Conservation (phyloP, 2,113 vertebrate species). For the Barnardius zonarius region DNA sequence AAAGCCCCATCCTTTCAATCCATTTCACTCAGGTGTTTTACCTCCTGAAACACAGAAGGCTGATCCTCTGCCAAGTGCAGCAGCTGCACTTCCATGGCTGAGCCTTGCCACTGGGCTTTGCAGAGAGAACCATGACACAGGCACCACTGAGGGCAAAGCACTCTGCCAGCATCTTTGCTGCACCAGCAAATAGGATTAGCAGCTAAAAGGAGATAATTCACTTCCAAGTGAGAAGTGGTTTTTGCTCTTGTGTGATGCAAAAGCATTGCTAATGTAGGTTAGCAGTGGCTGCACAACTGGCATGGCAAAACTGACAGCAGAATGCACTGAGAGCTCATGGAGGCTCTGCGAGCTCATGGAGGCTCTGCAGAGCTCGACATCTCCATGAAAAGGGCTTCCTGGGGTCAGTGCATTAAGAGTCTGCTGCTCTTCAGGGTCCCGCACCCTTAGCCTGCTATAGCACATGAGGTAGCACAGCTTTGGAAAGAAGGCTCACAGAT, state of each 20-base stretch:
- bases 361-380: background rate
- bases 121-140: background rate
- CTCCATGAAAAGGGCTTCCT: background rate
- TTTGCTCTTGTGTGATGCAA: rapidly evolving
- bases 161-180: background rate
- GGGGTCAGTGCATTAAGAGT: background rate
- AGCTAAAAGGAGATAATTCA: background rate
- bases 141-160: rapidly evolving
- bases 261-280: background rate
- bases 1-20: rapidly evolving
- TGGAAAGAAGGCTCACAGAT: background rate
- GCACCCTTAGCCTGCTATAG: background rate
- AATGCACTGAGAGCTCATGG: background rate
- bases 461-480: background rate
- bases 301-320: background rate
- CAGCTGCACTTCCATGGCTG: background rate
- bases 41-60: background rate
- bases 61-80: background rate
- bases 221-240: background rate
- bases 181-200: background rate
- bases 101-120: background rate
- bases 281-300: rapidly evolving
- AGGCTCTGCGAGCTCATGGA: background rate
- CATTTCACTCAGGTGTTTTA: background rate
- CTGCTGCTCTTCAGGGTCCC: background rate